Base-by-base conservation (phyloP, 2,888 invertebrate genomes). In the Bellardia pandia region DNA sequence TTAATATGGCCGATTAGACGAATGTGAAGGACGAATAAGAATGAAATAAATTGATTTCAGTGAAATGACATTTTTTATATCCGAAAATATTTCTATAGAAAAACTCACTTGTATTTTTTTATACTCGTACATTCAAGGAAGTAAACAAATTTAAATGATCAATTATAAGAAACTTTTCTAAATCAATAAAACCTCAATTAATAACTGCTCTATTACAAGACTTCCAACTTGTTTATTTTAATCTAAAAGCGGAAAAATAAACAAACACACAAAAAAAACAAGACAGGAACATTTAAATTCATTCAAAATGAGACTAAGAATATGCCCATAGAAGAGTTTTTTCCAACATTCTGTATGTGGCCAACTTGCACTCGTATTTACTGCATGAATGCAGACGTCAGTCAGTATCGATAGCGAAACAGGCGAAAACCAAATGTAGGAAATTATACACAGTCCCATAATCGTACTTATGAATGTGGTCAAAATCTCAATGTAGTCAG, bases 401-500 rank as follows among this genome's bases (percentile, higher is more conserved):
- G 56, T 42, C 42, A 72, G 68, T 80, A 85, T 76, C 48, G 60
- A 9, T 30, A 72, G 60, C 30, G 51, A 58, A 80, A 58, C 23
- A 16, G 9, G 37, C 14, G 16, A 40, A 16, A 58, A 30, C 5
- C 4, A 56, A 40, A 40, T 40, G 4, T 30, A 48, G 5, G 37
- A 68, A 48, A 48, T 37, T 16, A 23, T 66, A n/a, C 16, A 45
- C 14, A 66, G 14, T 66, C 9, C 58, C 48, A 72, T 66, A 81
- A 60, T 72, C 60, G 60, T 42, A 72, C 53, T 77, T 83, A 83
- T 75, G 76, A 86, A 74, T 83, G 77, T 84, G 80, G 64, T 80
- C 77, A 74, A 82, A 72, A 74, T n/a, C 58, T 62, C 8, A 42
- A 51, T 42, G 62, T 64, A 23, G 56, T 51, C 58, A 85, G 58